A percentile compares a stretch with the other conserved stretches of the same genome.
phyloP scores from a whole-genome alignment of 1,140 invertebrate genomes.

The Pissodes strobi region DNA sequence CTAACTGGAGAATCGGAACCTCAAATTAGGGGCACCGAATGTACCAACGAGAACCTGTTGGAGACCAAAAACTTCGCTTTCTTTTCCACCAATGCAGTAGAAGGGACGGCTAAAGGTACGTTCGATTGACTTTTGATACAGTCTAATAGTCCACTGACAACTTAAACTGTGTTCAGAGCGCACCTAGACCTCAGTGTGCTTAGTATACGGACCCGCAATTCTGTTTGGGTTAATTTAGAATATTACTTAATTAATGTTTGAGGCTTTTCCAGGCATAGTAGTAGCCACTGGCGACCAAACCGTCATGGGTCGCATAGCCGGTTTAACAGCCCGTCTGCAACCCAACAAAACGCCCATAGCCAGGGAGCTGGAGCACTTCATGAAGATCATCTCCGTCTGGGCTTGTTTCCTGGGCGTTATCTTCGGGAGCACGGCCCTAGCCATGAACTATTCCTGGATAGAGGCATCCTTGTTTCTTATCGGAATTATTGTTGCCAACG shows the following conservation, averaged over 20 bases:
- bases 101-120: slow-evolving; percentile 72
- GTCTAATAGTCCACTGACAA: too few relatives aligned
- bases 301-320: slow-evolving; percentile 84
- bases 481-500: slow-evolving; percentile 84
- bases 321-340: slow-evolving; percentile 73
- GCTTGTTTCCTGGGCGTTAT: slow-evolving; percentile 76
- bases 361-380: slow-evolving; percentile 78
- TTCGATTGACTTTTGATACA: too few relatives aligned
- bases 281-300: slow-evolving; percentile 80
- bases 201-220: too few relatives aligned
- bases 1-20: slow-evolving; percentile 80
- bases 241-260: too few relatives aligned
- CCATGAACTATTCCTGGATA: slow-evolving; percentile 72
- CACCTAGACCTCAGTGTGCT: too few relatives aligned
- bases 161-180: too few relatives aligned
- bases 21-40: slow-evolving; percentile 64
- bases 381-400: slow-evolving; percentile 75
- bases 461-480: slow-evolving; percentile 82
- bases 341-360: slow-evolving; percentile 77
- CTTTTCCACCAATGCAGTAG: slow-evolving; percentile 79
- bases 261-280: slow-evolving; percentile 63
- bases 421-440: slow-evolving; percentile 75
- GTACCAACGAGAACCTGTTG: slow-evolving; percentile 69
- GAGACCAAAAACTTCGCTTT: slow-evolving; percentile 80
- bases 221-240: too few relatives aligned